Conservation (phyloP, 2,797 vertebrate genomes). For the Leptoclinus maculatus region DNA sequence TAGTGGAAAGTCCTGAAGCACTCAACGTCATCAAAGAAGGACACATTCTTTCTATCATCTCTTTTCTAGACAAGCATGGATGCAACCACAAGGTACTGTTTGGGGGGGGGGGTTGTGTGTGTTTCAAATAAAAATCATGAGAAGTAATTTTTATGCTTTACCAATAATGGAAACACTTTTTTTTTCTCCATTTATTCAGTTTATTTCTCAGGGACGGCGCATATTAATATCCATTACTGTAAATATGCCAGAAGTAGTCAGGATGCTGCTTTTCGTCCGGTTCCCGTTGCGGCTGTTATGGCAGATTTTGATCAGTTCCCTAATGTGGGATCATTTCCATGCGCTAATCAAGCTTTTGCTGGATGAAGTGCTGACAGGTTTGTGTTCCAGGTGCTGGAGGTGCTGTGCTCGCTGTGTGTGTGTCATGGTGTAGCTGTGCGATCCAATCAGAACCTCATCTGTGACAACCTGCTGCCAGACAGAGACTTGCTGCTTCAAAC, state of each 20-base stretch:
- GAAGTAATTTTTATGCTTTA: background rate
- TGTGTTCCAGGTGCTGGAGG: constrained; percentile 91
- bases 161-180: background rate
- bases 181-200: background rate
- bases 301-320: background rate
- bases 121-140: background rate
- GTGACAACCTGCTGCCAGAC: constrained; percentile 92
- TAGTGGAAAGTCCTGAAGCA: constrained; percentile 95
- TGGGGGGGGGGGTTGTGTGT: background rate
- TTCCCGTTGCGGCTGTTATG: background rate
- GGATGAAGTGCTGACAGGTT: constrained; percentile 48
- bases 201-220: background rate
- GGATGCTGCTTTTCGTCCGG: background rate
- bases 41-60: constrained; percentile 94
- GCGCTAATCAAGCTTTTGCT: constrained; percentile 40
- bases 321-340: constrained; percentile 20
- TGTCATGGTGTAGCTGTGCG: constrained; percentile 94
- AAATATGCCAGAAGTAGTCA: background rate
- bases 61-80: constrained; percentile 94
- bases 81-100: constrained; percentile 90
- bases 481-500: constrained; percentile 95
- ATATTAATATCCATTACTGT: constrained; percentile 1
- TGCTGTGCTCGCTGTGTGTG: constrained; percentile 94
- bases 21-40: constrained; percentile 93
- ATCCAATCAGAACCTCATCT: constrained; percentile 96